A percentile compares a stretch with the other conserved stretches of the same genome.
Conservation (phyloP, 2,113 vertebrate genomes). For the Tursiops truncatus region DNA sequence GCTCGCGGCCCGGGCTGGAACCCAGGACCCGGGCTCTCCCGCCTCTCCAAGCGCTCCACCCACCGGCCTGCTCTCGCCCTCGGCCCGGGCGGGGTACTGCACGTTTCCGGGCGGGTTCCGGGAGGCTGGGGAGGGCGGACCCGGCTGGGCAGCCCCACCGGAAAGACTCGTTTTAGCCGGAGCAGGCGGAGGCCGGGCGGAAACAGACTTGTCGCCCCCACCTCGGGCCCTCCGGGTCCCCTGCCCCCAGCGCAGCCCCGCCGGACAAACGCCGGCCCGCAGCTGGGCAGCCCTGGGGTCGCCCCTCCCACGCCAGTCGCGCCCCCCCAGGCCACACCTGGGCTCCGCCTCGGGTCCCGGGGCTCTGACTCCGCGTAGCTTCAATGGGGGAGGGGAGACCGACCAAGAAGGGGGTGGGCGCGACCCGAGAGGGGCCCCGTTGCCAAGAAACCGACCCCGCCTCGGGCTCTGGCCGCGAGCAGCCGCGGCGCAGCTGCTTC, state of each 20-base stretch:
- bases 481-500: not conserved
- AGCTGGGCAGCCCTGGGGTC: not conserved
- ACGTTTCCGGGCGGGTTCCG: not conserved
- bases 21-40: accelerated
- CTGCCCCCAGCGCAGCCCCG: not conserved
- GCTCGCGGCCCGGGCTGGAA: not conserved
- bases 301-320: not conserved
- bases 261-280: accelerated
- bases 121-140: slow-evolving; percentile 36
- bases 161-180: slow-evolving; percentile 65
- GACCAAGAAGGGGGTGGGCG: not conserved
- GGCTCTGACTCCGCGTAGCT: not conserved
- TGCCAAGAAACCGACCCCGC: not conserved
- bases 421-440: not conserved
- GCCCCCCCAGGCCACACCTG: not conserved
- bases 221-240: not conserved
- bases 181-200: slow-evolving; percentile 31
- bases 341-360: accelerated
- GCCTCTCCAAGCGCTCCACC: not conserved
- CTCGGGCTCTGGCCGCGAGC: not conserved
- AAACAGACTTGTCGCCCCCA: slow-evolving; percentile 14
- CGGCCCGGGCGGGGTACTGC: not conserved
- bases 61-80: not conserved
- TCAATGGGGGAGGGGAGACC: not conserved
- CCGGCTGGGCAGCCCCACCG: slow-evolving; percentile 20